phyloP scores from a whole-genome alignment of 2,888 invertebrate genomes.

The Eumerus sabulonum region DNA sequence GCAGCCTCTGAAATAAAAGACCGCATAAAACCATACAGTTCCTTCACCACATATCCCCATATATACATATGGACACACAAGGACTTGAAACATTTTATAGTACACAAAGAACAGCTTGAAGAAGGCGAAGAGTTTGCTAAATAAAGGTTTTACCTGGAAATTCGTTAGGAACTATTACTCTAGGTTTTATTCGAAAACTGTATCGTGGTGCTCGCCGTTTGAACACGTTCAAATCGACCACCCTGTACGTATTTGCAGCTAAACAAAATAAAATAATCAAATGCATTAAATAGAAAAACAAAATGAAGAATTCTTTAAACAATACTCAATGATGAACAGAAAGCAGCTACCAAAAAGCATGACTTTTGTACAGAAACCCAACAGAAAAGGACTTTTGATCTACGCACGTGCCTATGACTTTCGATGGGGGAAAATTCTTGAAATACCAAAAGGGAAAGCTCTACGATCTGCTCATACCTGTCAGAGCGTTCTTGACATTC shows the following conservation, averaged over 20 bases:
- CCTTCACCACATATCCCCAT: constrained; percentile 34
- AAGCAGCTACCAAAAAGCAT: constrained; percentile 25
- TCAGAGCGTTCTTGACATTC: constrained; percentile 46
- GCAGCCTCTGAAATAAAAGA: too few species aligned
- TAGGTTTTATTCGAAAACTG: constrained; percentile 77
- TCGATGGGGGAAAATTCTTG: not conserved
- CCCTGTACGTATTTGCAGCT: constrained; percentile 79
- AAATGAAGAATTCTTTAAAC: constrained; percentile 3
- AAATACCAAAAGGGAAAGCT: not conserved
- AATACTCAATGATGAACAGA: constrained; percentile 23
- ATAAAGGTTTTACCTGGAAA: constrained; percentile 76
- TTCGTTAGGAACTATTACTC: constrained; percentile 74
- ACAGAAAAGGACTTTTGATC: not conserved
- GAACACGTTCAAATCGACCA: constrained; percentile 81
- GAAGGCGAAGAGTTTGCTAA: too few species aligned
- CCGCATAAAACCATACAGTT: too few species aligned
- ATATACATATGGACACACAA: constrained; percentile 5
- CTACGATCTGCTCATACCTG: constrained; percentile 41
- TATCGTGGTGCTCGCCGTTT: constrained; percentile 78
- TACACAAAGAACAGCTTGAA: constrained; percentile 25
- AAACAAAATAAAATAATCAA: constrained; percentile 57
- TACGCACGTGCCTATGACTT: too few species aligned
- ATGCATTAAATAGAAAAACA: constrained; percentile 29
- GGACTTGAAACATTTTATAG: constrained; percentile 21
- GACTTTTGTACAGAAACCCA: constrained; percentile 5